Base-by-base conservation (phyloP, 2,113 vertebrate species). In the Mungos mungo region DNA sequence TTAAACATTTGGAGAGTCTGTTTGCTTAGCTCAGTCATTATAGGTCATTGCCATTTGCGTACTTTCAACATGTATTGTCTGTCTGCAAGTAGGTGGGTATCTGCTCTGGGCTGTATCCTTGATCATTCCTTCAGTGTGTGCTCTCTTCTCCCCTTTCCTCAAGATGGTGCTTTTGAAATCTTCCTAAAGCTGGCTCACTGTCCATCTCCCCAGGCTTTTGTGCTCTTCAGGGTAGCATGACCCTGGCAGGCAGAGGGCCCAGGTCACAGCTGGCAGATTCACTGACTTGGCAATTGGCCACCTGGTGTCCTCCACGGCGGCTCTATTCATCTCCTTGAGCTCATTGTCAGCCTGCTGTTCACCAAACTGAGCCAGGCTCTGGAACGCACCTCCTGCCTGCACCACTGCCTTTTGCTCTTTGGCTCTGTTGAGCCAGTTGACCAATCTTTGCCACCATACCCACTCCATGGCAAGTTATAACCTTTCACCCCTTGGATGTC, bases 331-430 rank as follows among this genome's bases (percentile, higher is more conserved):
- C 15, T 85, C 84, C 11, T 91, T 29, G 15, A 88, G 25, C 6
- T 92, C 23, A 38, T 1, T n/a, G 12, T 50, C 77, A 81, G 38
- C 12, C 33, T 93, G 27, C n/a, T 74, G 12, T 21, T 90, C 68
- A 87, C 31, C 69, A 86, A 47, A 68, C 47, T 38, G 50, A 84
- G n/a, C 66, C 83, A 88, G 19, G 7, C 1, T 11, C 47, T 90
- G 31, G 7, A 47, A 21, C 0, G 4, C 1, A 35, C 9, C 11
- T 69, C 72, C 38, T 65, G 38, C 16, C 16, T 15, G 10, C 2
- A 54, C 65, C 29, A n/a, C 31, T 0, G 3, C n/a, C 19, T 0
- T 14, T 41, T 38, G 10, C 13, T 12, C 21, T 3, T 84, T 77
- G 41, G 41, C 7, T 92, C 25, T 92, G 19, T 52, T 38, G 52